A percentile compares a stretch with the other conserved stretches of the same genome.
These are phyloP conservation scores for Albula glossodonta DNA, from an alignment of 2,113 vertebrate species.

Conservation along the genomic window DNA sequence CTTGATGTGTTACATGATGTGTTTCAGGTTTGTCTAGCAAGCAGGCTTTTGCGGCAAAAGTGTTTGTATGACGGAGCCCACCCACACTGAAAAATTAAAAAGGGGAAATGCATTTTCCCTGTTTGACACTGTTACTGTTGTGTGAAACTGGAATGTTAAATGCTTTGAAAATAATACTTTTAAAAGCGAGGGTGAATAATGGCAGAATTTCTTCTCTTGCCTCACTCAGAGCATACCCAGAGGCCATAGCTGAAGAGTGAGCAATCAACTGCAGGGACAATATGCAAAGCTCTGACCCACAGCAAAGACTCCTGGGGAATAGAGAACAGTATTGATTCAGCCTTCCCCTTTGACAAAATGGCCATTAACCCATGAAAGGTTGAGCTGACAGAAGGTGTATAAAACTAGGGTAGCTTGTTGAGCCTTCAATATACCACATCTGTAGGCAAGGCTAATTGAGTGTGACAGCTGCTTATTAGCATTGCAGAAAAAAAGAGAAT, in stretches of 20 bases:
- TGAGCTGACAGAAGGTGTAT: background rate
- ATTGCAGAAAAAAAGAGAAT: background rate
- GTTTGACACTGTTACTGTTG: slow-evolving; percentile 14
- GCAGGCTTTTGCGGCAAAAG: background rate
- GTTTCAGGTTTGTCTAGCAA: background rate
- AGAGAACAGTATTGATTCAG: background rate
- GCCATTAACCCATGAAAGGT: slow-evolving; percentile 1
- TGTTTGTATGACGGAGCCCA: background rate
- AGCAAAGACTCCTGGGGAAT: background rate
- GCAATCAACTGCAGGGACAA: background rate
- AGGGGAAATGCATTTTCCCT: slow-evolving; percentile 34
- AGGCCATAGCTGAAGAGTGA: background rate
- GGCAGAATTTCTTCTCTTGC: background rate
- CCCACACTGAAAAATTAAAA: background rate
- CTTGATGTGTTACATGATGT: background rate
- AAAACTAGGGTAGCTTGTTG: background rate
- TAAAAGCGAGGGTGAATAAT: background rate
- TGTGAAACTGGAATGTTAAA: background rate
- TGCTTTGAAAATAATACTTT: background rate
- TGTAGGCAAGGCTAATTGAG: background rate
- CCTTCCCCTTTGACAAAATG: background rate
- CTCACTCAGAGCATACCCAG: background rate
- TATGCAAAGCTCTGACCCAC: slow-evolving; percentile 16
- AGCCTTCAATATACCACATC: background rate
- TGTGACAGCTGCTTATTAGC: background rate